phyloP scores from a whole-genome alignment of 35 echinoderm and acorn worm genomes.

The Patiria miniata region DNA sequence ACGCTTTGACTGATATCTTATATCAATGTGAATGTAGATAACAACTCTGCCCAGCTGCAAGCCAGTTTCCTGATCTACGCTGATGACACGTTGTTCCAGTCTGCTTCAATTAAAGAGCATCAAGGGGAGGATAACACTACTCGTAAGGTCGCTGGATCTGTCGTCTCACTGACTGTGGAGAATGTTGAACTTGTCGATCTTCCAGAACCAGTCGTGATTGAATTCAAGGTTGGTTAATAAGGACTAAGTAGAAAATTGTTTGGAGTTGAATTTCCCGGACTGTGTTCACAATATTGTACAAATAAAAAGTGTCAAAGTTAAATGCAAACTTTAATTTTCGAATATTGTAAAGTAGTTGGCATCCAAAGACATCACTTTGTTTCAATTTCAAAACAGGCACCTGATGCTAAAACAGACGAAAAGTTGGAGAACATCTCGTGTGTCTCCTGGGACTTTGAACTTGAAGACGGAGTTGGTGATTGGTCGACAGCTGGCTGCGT shows the following conservation, averaged over 20 bases:
- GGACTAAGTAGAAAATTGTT: no score
- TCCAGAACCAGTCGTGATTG: conserved; percentile 16
- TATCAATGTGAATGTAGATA: no score
- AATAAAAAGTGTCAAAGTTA: no score
- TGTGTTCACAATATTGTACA: no score
- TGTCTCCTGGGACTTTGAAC: conserved; percentile 90
- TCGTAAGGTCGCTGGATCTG: conserved; percentile 23
- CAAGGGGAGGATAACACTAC: not conserved
- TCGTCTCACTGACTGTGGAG: conserved; percentile 21
- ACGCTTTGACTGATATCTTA: no score
- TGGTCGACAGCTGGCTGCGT: conserved; percentile 75
- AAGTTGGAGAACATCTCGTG: conserved; percentile 6
- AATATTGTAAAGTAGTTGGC: no score
- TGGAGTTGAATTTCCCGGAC: no score
- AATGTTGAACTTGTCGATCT: conserved; percentile 2
- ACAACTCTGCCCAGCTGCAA: not conserved
- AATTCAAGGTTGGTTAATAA: not conserved
- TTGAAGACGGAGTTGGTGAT: conserved; percentile 74
- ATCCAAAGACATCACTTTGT: no score
- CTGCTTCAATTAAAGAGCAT: not conserved
- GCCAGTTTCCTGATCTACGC: conserved; percentile 22
- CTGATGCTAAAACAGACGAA: no score
- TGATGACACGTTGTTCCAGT: conserved; percentile 28
- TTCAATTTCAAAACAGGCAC: no score
- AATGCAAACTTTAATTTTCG: no score